Evolutionary conservation across 2,888 invertebrate genomes (phyloP).

Genomic region (Lymantria dispar): DNA sequence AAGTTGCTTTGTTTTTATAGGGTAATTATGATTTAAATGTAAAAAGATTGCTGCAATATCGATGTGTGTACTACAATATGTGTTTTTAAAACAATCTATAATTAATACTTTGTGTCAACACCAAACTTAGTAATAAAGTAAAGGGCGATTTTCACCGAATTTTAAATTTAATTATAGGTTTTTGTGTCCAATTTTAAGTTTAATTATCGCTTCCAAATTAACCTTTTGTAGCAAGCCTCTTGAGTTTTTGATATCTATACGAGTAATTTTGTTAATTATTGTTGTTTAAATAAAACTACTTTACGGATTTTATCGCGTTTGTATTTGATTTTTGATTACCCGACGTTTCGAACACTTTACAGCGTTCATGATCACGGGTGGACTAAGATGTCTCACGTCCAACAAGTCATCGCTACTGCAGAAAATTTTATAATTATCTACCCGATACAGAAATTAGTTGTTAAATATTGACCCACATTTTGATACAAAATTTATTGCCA

Average conservation of each 20-base stretch:
- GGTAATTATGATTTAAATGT: no score
- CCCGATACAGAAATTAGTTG: no score
- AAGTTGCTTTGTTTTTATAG: no score
- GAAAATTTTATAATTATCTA: no score
- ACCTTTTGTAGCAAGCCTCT: background rate
- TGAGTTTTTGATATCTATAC: background rate
- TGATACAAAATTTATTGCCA: no score
- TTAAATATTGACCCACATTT: no score
- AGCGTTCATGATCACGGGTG: no score
- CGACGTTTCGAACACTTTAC: no score
- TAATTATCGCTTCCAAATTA: background rate
- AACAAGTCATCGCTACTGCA: no score
- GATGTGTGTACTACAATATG: background rate
- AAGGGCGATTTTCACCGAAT: constrained; percentile 25
- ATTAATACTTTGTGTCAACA: constrained; percentile 9
- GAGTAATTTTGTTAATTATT: background rate
- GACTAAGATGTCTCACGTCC: no score
- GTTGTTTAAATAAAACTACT: background rate
- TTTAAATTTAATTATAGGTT: constrained; percentile 24
- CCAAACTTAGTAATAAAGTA: background rate
- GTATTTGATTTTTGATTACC: no score
- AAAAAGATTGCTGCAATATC: background rate
- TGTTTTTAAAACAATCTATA: constrained; percentile 4
- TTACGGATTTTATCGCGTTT: no score
- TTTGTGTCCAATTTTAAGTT: background rate